Evolutionary conservation across 2,797 vertebrate genomes (phyloP).

Genomic region (Etheostoma perlongum): DNA sequence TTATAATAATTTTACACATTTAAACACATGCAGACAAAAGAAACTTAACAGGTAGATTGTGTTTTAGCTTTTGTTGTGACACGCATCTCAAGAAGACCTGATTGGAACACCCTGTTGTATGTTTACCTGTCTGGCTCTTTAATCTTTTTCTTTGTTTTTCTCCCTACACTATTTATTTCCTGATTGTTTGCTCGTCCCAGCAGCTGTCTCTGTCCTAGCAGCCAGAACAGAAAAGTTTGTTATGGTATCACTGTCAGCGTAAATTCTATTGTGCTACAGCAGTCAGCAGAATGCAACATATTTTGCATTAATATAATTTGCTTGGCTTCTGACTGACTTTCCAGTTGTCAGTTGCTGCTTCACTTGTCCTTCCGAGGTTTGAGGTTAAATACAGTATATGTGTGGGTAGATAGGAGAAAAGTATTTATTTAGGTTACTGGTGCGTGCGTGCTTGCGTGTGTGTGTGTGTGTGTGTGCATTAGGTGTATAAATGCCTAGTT

Average conservation of each 20-base stretch:
- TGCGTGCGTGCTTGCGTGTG: not conserved
- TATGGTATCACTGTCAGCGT: not conserved
- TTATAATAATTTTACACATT: conserved; percentile 21
- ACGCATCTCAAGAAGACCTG: not conserved
- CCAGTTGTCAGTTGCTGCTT: not conserved
- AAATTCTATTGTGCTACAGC: not conserved
- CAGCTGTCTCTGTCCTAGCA: not conserved
- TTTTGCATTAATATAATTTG: not conserved
- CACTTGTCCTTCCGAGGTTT: not conserved
- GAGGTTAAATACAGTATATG: not conserved
- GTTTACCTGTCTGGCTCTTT: not conserved
- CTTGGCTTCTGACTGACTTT: not conserved
- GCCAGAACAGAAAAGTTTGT: not conserved
- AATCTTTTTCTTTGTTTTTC: not conserved
- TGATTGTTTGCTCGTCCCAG: not conserved
- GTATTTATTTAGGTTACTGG: conserved; percentile 1
- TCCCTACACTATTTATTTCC: not conserved
- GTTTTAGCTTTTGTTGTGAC: not conserved
- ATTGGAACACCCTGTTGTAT: not conserved
- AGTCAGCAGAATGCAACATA: not conserved
- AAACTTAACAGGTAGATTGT: not conserved
- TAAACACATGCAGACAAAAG: not conserved
- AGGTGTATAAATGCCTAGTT: too few species aligned
- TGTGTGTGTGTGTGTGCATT: not conserved
- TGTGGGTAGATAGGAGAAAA: not conserved